Percentiles rank a stretch among this genome's conserved stretches.
Evolutionary conservation across 2,113 vertebrate species (phyloP).

Genomic region (Callithrix jacchus): DNA sequence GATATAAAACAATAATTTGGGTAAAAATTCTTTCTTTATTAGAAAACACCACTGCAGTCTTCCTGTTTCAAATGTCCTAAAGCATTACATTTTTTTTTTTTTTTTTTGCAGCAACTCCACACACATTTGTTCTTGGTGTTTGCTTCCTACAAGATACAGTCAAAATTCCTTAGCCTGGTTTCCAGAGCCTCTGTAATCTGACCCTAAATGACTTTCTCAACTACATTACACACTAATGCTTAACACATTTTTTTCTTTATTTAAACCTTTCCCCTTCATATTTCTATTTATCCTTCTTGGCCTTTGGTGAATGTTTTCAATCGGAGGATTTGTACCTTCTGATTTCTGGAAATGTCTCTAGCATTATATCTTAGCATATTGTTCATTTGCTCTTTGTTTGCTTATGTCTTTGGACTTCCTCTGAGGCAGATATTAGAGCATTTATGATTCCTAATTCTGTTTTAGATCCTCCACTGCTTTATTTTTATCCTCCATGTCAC

Average conservation of each 20-base stretch:
- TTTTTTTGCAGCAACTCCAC: neutral
- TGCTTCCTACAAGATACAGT: neutral
- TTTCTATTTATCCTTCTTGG: neutral
- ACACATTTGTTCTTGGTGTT: neutral
- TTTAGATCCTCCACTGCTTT: neutral
- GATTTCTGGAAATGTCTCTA: constrained; percentile 27
- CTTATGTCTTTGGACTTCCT: neutral
- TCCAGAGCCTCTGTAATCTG: neutral
- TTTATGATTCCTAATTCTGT: neutral
- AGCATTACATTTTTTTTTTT: neutral
- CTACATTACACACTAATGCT: neutral
- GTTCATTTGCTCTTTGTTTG: neutral
- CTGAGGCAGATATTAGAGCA: neutral
- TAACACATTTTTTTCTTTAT: neutral
- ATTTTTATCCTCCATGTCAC: neutral
- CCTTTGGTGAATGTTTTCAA: neutral
- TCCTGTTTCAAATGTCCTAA: neutral
- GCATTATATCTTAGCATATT: neutral
- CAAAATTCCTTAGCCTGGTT: neutral
- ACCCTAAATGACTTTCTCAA: neutral
- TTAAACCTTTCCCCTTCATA: neutral
- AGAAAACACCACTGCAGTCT: neutral
- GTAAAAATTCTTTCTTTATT: neutral
- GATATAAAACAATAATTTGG: neutral
- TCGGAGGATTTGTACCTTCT: neutral